Evolutionary conservation across 2,797 vertebrate genomes (phyloP), one percentile per base, ranked within the genome.

Genomic region (Poecile montanus): DNA sequence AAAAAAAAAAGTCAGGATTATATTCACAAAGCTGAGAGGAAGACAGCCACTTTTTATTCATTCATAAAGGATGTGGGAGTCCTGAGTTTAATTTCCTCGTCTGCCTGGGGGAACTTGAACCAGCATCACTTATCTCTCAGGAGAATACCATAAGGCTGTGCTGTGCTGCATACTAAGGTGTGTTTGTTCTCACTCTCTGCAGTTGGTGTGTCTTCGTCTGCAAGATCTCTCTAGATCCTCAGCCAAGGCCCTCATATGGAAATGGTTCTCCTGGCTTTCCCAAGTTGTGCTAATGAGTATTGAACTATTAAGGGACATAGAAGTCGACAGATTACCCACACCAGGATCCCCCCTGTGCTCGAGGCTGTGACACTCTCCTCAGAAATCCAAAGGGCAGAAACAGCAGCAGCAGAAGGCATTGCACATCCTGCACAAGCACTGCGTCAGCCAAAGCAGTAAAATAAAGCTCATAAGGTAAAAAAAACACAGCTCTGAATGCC

Each of bases 11-110:
- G 61, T 88, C 94, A 80, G 85, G 94, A 96, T 95, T 95, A 91
- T 92, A 91, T 94, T 95, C 96, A 85, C 84, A 95, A 94, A 94
- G 84, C 92, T 89, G 87, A 93, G 92, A 91, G 93, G 81, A 93
- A 95, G 92, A 85, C 86, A 95, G 81, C 45, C 92, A 94, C 95
- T 94, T 95, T 93, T 93, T 95, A 95, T 97, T 95, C 95, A 88
- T 89, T 95, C 95, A 93, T 93, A 96, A 96, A 95, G 94, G 93
- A 95, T 94, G 89, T 94, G 92, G 88, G 81, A 97, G 91, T 93
- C 92, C 91, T 95, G 89, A 86, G 95, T 97, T 96, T 96, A 96
- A 96, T 96, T 97, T 97, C 96, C 96, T 96, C 40, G 11, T 95
- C 86, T 96, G 96, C 96, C 96, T 94, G 89, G 72, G 91, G 95